Base-by-base conservation (phyloP, 2,888 invertebrate genomes). In the Drosophila emarginata region DNA sequence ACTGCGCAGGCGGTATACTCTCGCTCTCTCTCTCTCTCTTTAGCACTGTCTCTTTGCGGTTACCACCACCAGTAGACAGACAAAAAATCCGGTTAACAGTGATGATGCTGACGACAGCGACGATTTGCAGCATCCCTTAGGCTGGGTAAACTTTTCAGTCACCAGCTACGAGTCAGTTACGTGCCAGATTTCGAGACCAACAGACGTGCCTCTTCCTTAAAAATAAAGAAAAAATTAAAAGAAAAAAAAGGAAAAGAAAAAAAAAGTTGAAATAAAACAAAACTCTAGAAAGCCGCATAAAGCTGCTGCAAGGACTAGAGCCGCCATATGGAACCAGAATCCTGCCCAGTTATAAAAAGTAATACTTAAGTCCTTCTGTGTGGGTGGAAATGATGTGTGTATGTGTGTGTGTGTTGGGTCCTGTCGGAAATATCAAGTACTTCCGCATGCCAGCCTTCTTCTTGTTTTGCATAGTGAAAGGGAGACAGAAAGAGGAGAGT, bases 391-490 rank as follows among this genome's bases (percentile, higher is more conserved):
- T 53, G 39, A 18, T n/a, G 11, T 45, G 62, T 58, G 26, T 61
- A 23, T 69, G 37, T 51, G 18, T 65, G 18, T 65, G 60, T 67
- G 60, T 75, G 58, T 72, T 18, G 45, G 18, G 37, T 68, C 18
- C 68, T 76, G 70, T 78, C 86, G 86, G 86, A 84, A 67, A 80
- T 83, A 77, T 86, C 84, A 85, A 84, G 81, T 87, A 76, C 75
- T 79, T 84, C 79, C 81, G 78, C 66, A 68, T 75, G 67, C 67
- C 39, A 28, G 57, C 39, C 36, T 58, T 32, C 15, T 50, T 57
- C 54, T 54, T 37, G 28, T 1, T 11, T 58, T 60, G 9, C 21
- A 21, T 21, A 45, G 18, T 45, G 21, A 15, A 9, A 45, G 11
- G 11, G 15, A 45, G 40, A 45, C 40, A 45, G 40, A 18, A 3